Conservation (phyloP, 2,113 vertebrate species). For the Phrynosoma platyrhinos region DNA sequence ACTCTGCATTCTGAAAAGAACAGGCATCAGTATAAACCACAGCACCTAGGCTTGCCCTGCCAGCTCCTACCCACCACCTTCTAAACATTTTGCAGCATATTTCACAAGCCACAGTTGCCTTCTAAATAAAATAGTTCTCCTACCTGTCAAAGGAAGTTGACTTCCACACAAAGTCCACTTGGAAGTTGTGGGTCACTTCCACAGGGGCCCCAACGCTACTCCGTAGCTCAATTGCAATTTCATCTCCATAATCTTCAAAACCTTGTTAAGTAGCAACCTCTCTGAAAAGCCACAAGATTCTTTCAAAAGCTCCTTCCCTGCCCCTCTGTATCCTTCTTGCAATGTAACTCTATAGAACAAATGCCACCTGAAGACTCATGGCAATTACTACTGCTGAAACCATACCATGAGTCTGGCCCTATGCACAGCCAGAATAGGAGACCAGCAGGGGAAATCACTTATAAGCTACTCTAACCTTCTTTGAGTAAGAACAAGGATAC, state of each 20-base stretch:
- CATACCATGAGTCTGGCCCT: no score
- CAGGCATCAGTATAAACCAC: neutral
- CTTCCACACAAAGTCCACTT: conserved; percentile 99
- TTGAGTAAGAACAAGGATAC: neutral
- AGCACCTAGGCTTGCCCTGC: neutral
- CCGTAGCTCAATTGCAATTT: conserved; percentile 96
- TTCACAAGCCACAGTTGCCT: neutral
- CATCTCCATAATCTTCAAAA: conserved; percentile 94
- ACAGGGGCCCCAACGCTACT: conserved; percentile 96
- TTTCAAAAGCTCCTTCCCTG: neutral
- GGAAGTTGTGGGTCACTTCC: conserved; percentile 98
- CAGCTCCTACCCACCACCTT: neutral
- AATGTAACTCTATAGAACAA: neutral
- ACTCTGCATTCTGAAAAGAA: conserved; percentile 92
- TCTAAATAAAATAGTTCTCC: neutral
- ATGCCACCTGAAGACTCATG: neutral
- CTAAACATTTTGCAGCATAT: no score
- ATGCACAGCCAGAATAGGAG: neutral
- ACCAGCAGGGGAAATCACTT: neutral
- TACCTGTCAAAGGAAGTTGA: conserved; percentile 99
- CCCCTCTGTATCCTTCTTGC: conserved; percentile 15
- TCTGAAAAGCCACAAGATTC: conserved; percentile 35
- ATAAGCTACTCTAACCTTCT: neutral
- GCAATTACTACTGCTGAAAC: no score
- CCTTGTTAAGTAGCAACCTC: conserved; percentile 82